phyloP scores from a whole-genome alignment of 1,140 invertebrate genomes.

The Daktulosphaira vitifoliae region DNA sequence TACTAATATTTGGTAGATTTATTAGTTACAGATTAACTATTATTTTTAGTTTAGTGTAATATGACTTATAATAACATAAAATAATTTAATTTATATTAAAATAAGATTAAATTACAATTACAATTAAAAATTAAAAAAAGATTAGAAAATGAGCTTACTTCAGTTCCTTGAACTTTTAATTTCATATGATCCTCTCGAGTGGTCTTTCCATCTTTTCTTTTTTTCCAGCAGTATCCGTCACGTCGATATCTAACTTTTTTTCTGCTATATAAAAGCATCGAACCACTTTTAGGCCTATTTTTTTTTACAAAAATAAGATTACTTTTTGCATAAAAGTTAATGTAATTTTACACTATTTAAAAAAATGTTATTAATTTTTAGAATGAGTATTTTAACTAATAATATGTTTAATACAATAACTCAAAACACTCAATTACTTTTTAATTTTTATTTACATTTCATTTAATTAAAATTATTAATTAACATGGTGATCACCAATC shows the following conservation, averaged over 20 bases:
- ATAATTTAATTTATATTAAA: no score
- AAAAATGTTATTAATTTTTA: background rate
- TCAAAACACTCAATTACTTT: background rate
- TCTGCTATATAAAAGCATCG: slow-evolving; percentile 90
- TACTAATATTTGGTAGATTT: no score
- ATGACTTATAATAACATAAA: no score
- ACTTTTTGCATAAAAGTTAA: background rate
- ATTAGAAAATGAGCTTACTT: no score
- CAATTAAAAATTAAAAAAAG: no score
- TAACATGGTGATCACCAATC: no score
- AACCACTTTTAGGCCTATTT: slow-evolving; percentile 92
- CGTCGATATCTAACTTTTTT: slow-evolving; percentile 93
- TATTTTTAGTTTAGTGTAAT: no score
- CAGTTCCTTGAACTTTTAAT: slow-evolving; percentile 91
- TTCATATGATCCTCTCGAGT: slow-evolving; percentile 99
- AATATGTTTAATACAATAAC: background rate
- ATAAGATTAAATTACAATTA: no score
- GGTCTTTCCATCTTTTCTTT: slow-evolving; percentile 94
- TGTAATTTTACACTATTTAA: background rate
- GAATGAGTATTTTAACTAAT: background rate
- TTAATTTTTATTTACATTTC: no score
- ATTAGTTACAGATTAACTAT: no score
- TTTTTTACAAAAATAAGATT: slow-evolving; percentile 40
- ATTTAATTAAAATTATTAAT: no score
- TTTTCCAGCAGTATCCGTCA: slow-evolving; percentile 98